A percentile compares a stretch with the other conserved stretches of the same genome.
phyloP scores from a whole-genome alignment of 2,888 invertebrate species.

The Lycocerus yunnanus region DNA sequence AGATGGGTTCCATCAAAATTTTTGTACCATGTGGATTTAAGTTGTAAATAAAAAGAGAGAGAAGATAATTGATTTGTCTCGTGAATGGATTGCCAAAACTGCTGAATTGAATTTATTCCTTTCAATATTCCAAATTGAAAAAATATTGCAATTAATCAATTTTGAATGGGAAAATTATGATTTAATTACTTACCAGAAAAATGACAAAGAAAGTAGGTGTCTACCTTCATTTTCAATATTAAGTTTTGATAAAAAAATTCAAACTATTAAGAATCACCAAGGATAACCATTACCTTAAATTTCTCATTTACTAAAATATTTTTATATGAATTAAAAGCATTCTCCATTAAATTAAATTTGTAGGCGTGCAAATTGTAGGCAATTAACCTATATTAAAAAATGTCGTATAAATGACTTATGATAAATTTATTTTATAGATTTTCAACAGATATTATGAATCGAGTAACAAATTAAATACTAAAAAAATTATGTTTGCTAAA shows the following conservation, averaged over 20 bases:
- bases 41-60: too few species aligned
- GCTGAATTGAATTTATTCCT: too few species aligned
- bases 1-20: too few species aligned
- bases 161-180: too few species aligned
- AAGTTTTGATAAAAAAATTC: neutral
- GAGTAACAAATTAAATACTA: neutral
- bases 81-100: too few species aligned
- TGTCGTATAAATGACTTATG: neutral
- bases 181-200: too few species aligned
- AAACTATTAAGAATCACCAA: neutral
- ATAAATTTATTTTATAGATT: neutral
- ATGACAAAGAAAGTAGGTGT: too few species aligned
- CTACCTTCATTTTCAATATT: too few species aligned
- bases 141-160: too few species aligned
- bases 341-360: neutral
- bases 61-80: too few species aligned
- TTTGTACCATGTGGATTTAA: too few species aligned
- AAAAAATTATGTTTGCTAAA: neutral
- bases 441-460: neutral
- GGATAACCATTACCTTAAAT: neutral
- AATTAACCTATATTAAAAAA: neutral
- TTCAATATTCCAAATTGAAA: too few species aligned
- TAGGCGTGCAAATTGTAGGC: neutral
- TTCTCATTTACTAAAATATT: neutral
- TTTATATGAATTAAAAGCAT: neutral